A percentile compares a stretch with the other conserved stretches of the same genome.
Evolutionary conservation across 37 sponge, comb jelly and placozoan genomes (phyloP).

Genomic region (Eunapius fragilis): DNA sequence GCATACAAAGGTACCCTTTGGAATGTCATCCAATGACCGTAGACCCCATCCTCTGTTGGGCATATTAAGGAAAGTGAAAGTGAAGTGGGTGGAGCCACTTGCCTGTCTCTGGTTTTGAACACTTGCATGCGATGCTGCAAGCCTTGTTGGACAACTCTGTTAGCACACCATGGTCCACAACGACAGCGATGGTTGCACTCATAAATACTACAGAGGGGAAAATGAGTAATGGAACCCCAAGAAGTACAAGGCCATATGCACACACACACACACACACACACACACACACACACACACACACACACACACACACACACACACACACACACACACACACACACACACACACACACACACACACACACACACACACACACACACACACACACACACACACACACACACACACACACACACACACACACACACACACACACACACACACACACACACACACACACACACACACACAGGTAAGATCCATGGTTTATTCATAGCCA

Average conservation of each 20-base stretch:
- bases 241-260: neutral
- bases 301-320: no score
- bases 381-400: no score
- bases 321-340: no score
- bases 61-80: neutral
- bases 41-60: conserved; percentile 85
- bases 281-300: no score
- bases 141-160: conserved; percentile 85
- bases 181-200: conserved; percentile 83
- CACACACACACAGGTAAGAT: no score
- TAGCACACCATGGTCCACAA: conserved; percentile 74
- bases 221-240: neutral
- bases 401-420: no score
- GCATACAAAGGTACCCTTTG: conserved; percentile 88
- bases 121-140: conserved; percentile 72
- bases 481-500: no score
- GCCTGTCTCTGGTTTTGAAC: conserved; percentile 72
- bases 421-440: no score
- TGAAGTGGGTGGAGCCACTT: neutral
- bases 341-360: no score
- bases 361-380: no score
- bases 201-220: conserved; percentile 62
- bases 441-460: no score
- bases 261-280: neutral
- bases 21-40: conserved; percentile 83